Percentiles rank a stretch among this genome's conserved stretches.
Conservation (phyloP, 1,140 invertebrate species). For the honey bee (Apis mellifera) region Amel_HAv3.1 CM009940.2:10748501-10749000, state of each 20-base stretch:
- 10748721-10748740: too few species aligned
- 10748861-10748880: too few species aligned
- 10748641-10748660: conserved; percentile 41
- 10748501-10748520: neutral
- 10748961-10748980: neutral
- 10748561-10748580: neutral
- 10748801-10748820: too few species aligned
- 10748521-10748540: conserved; percentile 3
- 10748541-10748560: conserved; percentile 25
- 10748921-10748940: neutral
- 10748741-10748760: too few species aligned
- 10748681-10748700: too few species aligned
- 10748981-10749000: neutral
- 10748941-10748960: too few species aligned
- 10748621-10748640: conserved; percentile 41
- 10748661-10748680: conserved; percentile 10
- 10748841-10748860: too few species aligned
- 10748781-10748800: too few species aligned
- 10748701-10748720: too few species aligned
- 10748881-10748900: too few species aligned
- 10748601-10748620: conserved; percentile 42
- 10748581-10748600: conserved; percentile 31
- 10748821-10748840: too few species aligned
- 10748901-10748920: neutral
- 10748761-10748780: too few species aligned